Conservation (phyloP, 2,797 vertebrate species). For the Urosaurus nigricauda region DNA sequence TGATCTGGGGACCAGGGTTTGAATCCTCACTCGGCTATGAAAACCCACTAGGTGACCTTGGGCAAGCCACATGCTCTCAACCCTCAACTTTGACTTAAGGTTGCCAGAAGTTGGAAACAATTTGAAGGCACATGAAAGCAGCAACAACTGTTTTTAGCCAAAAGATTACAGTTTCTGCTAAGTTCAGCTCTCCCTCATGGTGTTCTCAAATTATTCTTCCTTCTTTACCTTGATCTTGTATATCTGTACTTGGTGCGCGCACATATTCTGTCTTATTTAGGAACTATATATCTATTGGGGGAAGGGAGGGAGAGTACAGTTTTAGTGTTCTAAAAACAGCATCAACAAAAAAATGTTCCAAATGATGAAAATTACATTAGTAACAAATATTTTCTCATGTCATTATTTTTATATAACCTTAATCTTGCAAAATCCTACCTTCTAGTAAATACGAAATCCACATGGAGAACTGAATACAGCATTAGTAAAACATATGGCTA, state of each 20-base stretch:
- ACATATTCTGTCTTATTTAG: too few species aligned
- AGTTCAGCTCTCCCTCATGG: background rate
- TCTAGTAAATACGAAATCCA: slow-evolving; percentile 74
- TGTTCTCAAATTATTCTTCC: background rate
- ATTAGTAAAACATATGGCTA: slow-evolving; percentile 97
- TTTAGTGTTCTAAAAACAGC: background rate
- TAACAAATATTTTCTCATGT: slow-evolving; percentile 92
- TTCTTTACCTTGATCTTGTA: background rate
- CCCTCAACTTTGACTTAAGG: too few species aligned
- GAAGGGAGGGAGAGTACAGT: too few species aligned
- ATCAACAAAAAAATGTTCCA: slow-evolving; percentile 64
- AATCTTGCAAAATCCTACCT: slow-evolving; percentile 87
- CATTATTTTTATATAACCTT: slow-evolving; percentile 94
- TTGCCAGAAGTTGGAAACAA: too few species aligned
- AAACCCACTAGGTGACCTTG: too few species aligned
- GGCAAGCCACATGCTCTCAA: too few species aligned
- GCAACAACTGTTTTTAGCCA: background rate
- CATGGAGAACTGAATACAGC: slow-evolving; percentile 82
- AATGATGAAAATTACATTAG: slow-evolving; percentile 87
- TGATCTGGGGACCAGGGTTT: too few species aligned
- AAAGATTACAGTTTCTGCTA: background rate
- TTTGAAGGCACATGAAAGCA: too few species aligned
- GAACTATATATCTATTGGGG: too few species aligned
- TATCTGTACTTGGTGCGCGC: background rate
- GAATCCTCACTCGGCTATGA: too few species aligned